Base-by-base conservation (phyloP, 2,888 invertebrate species). In the Brachynemurus nebulosus region DNA sequence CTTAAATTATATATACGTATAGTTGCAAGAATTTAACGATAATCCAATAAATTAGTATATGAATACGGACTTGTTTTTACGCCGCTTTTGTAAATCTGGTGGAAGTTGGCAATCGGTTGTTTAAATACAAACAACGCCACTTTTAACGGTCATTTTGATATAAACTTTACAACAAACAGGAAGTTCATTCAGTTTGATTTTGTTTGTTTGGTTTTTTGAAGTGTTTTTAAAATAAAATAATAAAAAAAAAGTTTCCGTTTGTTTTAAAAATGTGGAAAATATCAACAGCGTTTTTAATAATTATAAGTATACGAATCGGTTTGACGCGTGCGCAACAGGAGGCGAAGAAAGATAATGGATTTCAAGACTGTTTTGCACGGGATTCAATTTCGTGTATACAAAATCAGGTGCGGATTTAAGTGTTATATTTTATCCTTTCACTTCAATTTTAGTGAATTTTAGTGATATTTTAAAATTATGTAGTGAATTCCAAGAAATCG, bases 351-450 rank as follows among this genome's bases (percentile, higher is more conserved):
- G 37, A 12, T 19, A 20, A 37, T 19, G 18, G 19, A 19, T 20
- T 74, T 53, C 66, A 71, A 54, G 69, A 72, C 52, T 77, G 77
- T 56, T 63, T 76, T 50, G 64, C 69, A 52, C 67, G 69, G 57
- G 76, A 77, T 63, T 76, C 76, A 46, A 76, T 77, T 50, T 71
- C 74, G 52, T 78, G 77, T 63, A 62, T 76, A 48, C 77, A 78
- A 62, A 64, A 70, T 55, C 68, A 68, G 66, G 69, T 67, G 63
- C 61, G 65, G 38, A 33, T 12, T 21, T 17, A 5, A 2, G 4
- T 18, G 14, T 36, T 12, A 36, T 12, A 8, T 8, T 12, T 4
- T 3, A 20, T n/a, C 20, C 3, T 21, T 30, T 30, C 3, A 23
- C 7, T 7, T 7, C 6, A 23, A 23, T 23, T 7, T 23, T n/a